Evolutionary conservation across 2,797 vertebrate species (phyloP).

Genomic region (Acipenser oxyrinchus): DNA sequence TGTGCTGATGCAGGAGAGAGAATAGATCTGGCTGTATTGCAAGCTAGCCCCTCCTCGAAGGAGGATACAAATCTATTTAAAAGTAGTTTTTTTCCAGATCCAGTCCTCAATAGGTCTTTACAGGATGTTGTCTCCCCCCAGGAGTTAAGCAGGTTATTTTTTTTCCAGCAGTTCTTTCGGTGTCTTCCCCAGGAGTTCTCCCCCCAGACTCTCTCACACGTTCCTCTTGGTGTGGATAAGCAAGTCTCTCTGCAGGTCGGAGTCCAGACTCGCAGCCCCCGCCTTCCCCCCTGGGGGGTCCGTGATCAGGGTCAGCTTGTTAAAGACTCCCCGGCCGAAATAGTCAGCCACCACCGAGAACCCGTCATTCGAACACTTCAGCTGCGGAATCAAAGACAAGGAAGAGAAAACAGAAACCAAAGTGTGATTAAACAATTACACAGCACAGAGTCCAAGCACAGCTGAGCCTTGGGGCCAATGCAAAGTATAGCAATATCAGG

Average conservation of each 20-base stretch:
- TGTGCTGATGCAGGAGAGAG: no score
- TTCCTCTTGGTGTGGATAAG: slow-evolving; percentile 79
- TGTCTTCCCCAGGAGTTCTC: neutral
- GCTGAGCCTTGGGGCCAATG: neutral
- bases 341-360: slow-evolving; percentile 95
- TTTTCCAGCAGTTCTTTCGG: no score
- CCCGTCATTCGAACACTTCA: slow-evolving; percentile 82
- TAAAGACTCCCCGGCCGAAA: slow-evolving; percentile 91
- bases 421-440: neutral
- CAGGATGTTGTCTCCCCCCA: neutral
- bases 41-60: no score
- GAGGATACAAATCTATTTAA: neutral
- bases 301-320: slow-evolving; percentile 90
- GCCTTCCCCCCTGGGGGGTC: slow-evolving; percentile 72
- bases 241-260: slow-evolving; percentile 79
- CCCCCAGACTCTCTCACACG: slow-evolving; percentile 43
- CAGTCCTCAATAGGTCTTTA: neutral
- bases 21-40: no score
- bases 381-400: slow-evolving; percentile 45
- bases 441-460: neutral
- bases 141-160: neutral
- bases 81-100: neutral
- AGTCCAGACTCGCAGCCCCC: slow-evolving; percentile 57
- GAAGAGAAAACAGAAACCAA: neutral
- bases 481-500: neutral